Conservation (phyloP, 2,888 invertebrate genomes). For the Conchocele bisecta region DNA sequence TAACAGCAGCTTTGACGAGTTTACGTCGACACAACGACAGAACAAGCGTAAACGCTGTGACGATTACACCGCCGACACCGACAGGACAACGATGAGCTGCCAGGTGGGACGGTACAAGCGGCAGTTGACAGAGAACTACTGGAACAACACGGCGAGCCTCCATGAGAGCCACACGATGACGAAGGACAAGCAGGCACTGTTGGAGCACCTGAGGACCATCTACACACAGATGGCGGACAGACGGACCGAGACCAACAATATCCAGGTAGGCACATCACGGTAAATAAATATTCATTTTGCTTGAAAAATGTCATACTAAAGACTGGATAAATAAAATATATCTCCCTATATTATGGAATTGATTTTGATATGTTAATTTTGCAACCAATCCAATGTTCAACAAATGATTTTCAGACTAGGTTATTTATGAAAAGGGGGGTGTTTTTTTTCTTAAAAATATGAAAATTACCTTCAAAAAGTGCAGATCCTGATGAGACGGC, state of each 20-base stretch:
- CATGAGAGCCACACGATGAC: constrained; percentile 45
- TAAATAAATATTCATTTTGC: no score
- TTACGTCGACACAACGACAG: constrained; percentile 52
- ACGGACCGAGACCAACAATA: constrained; percentile 25
- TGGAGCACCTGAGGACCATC: constrained; percentile 45
- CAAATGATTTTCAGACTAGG: no score
- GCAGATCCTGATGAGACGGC: no score
- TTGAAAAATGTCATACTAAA: no score
- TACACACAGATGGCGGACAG: constrained; percentile 53
- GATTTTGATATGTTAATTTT: no score
- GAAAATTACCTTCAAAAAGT: no score
- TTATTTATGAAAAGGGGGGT: neutral
- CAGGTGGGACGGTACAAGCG: constrained; percentile 47
- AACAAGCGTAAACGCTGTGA: constrained; percentile 55
- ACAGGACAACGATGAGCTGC: constrained; percentile 20
- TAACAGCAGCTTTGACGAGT: constrained; percentile 48
- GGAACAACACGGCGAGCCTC: constrained; percentile 23
- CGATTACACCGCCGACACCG: constrained; percentile 33
- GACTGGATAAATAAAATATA: no score
- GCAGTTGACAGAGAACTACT: constrained; percentile 46
- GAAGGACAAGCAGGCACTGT: constrained; percentile 43
- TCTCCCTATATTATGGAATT: no score
- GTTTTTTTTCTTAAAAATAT: neutral
- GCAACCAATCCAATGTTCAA: no score
- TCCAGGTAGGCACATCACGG: no score